phyloP scores from a whole-genome alignment of 2,113 vertebrate species.

The Podarcis muralis region DNA sequence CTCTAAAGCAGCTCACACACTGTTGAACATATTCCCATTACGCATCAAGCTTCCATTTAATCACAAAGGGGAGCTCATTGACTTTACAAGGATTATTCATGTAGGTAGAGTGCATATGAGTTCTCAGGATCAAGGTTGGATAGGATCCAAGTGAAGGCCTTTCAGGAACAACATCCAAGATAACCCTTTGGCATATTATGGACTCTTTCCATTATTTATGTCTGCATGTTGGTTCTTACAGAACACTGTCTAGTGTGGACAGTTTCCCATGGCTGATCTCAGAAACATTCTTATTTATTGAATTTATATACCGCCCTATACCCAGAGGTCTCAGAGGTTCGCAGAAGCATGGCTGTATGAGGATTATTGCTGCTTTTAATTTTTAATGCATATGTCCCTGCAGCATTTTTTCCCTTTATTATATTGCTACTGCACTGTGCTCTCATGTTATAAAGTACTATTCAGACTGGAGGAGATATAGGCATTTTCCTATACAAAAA shows the following conservation, averaged over 20 bases:
- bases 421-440: neutral
- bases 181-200: neutral
- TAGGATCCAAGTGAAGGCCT: neutral
- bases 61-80: neutral
- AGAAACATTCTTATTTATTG: neutral
- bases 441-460: neutral
- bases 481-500: neutral
- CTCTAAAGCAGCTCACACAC: neutral
- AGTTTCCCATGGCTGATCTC: rapidly evolving
- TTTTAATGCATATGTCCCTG: neutral
- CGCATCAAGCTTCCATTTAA: neutral
- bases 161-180: neutral
- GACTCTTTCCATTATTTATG: neutral
- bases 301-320: no score
- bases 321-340: no score
- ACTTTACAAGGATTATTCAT: neutral
- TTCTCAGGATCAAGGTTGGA: neutral
- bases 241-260: neutral
- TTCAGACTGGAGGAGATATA: neutral
- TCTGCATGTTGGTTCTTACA: rapidly evolving
- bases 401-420: neutral
- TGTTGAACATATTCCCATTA: neutral
- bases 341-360: neutral
- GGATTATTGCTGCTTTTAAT: rapidly evolving
- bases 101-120: neutral